Percentiles rank a stretch among this genome's conserved stretches.
phyloP scores from a whole-genome alignment of 1,140 invertebrate genomes.

The Atta texana region DNA sequence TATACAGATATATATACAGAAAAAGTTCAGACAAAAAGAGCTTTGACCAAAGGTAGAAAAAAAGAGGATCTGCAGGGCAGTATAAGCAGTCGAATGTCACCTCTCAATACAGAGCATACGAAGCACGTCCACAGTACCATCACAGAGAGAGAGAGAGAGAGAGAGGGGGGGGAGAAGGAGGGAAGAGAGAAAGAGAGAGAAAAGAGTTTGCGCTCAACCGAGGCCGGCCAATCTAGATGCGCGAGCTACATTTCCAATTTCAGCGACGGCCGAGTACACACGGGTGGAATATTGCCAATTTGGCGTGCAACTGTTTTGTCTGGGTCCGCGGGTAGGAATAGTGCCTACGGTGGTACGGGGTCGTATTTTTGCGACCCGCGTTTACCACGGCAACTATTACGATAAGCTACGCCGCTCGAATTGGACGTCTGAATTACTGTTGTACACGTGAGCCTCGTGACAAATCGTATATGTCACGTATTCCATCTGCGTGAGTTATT shows the following conservation, averaged over 20 bases:
- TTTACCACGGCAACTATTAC: conserved; percentile 57
- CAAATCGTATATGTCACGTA: conserved; percentile 30
- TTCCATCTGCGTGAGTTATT: conserved; percentile 14
- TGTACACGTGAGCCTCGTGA: conserved; percentile 32
- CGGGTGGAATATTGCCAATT: conserved; percentile 63
- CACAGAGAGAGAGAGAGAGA: neutral
- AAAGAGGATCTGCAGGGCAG: too few species aligned
- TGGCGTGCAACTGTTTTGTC: conserved; percentile 63
- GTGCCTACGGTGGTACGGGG: conserved; percentile 28
- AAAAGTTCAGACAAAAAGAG: too few species aligned
- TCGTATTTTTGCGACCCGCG: conserved; percentile 54
- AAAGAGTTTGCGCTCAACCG: conserved; percentile 59
- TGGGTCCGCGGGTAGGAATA: conserved; percentile 53
- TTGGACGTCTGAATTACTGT: conserved; percentile 45
- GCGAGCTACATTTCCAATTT: conserved; percentile 73
- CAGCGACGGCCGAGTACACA: conserved; percentile 70
- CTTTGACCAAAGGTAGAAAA: too few species aligned
- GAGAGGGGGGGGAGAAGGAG: too few species aligned
- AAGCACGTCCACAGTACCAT: too few species aligned
- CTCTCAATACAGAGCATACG: too few species aligned
- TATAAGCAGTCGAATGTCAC: too few species aligned
- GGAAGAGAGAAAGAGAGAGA: conserved; percentile 4
- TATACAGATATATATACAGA: too few species aligned
- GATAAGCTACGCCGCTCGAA: conserved; percentile 57
- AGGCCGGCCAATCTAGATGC: conserved; percentile 68